Percentiles rank a stretch among this genome's conserved stretches.
These are phyloP conservation scores for Crotophaga sulcirostris DNA, from an alignment of 2,113 vertebrate genomes.

Conservation along the genomic window DNA sequence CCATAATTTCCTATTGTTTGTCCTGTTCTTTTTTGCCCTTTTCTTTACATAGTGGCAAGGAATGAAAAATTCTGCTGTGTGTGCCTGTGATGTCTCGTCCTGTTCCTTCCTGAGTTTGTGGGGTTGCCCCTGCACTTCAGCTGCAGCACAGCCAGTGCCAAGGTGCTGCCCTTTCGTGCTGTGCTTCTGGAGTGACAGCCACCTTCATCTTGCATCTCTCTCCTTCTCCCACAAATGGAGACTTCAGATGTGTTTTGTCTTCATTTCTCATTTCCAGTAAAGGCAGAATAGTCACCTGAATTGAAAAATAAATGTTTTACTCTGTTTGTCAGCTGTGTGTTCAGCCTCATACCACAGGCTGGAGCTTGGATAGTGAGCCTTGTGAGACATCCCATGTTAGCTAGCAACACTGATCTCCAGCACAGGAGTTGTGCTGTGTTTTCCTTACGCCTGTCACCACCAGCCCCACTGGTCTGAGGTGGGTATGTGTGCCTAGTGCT, in stretches of 20 bases:
- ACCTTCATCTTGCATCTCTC: not conserved
- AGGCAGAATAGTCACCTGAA: not conserved
- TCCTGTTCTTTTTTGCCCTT: not conserved
- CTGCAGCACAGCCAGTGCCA: not conserved
- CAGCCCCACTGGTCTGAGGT: not conserved
- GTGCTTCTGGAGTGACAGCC: accelerated
- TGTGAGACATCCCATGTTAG: not conserved
- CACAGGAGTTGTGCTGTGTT: not conserved
- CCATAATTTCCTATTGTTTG: not conserved
- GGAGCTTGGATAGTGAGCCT: not conserved
- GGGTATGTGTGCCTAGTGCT: not conserved
- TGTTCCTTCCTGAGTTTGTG: not conserved
- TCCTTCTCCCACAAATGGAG: not conserved
- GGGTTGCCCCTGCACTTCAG: not conserved
- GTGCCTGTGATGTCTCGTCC: not conserved
- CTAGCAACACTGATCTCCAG: not conserved
- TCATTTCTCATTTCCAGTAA: not conserved
- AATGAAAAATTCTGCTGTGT: not conserved
- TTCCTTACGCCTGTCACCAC: not conserved
- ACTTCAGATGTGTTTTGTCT: not conserved
- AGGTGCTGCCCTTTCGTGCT: not conserved
- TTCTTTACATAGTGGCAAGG: not conserved
- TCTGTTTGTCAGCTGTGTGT: not conserved
- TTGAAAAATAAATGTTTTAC: not conserved
- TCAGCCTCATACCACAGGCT: not conserved